A percentile compares a stretch with the other conserved stretches of the same genome.
These are phyloP conservation scores for Cheilosia impressa DNA, from an alignment of 2,888 invertebrate genomes.

Conservation along the genomic window DNA sequence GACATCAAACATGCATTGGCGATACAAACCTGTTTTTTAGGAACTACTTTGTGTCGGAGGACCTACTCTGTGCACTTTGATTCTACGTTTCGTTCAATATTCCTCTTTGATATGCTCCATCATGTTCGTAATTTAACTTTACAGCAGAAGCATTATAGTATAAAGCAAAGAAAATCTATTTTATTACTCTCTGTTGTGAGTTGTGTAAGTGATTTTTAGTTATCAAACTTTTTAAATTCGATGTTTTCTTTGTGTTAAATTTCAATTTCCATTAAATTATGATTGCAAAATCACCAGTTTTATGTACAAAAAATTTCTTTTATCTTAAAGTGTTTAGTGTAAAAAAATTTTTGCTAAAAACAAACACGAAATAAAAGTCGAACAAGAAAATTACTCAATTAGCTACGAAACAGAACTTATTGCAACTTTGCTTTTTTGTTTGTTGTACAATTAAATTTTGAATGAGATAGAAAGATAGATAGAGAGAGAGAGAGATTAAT, in stretches of 20 bases:
- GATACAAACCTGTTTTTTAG: too few relatives aligned
- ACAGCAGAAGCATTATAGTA: conserved; percentile 63
- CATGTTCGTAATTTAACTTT: conserved; percentile 15
- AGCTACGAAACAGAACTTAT: conserved; percentile 46
- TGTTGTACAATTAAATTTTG: conserved; percentile 31
- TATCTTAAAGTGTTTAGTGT: conserved; percentile 31
- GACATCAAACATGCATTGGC: too few relatives aligned
- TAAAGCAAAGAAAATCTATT: conserved; percentile 51
- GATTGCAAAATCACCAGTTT: conserved; percentile 58
- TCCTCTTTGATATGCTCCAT: conserved; percentile 56
- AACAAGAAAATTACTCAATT: conserved; percentile 23
- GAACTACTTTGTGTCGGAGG: neutral
- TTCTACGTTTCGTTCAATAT: neutral
- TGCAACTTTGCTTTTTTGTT: conserved; percentile 14
- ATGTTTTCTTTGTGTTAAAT: conserved; percentile 53
- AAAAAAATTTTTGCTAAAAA: conserved; percentile 79
- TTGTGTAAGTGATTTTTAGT: conserved; percentile 31
- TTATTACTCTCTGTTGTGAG: conserved; percentile 21
- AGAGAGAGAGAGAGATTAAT: conserved; percentile 22
- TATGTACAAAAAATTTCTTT: conserved; percentile 62
- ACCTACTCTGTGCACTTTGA: neutral
- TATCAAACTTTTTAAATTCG: conserved; percentile 55
- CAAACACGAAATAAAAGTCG: conserved; percentile 77
- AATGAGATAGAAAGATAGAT: conserved; percentile 53
- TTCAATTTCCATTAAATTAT: conserved; percentile 40